Base-by-base conservation (phyloP, 2,888 invertebrate genomes). In the Xanthostigma xanthostigma region DNA sequence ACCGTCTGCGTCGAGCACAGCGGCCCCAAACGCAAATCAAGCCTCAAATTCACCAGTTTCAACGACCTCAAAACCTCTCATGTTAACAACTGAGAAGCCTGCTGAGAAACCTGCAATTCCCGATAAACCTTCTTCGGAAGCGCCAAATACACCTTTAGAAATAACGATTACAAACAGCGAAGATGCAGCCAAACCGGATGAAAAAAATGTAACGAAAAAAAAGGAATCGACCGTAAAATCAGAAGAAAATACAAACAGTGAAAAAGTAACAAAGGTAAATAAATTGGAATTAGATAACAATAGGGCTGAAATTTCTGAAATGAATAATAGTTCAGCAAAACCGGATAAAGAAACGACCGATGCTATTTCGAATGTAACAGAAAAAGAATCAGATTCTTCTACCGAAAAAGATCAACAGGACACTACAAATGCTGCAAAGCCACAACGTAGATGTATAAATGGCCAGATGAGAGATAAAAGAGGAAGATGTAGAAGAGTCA, bases 1-100 rank as follows among this genome's bases (percentile, higher is more conserved):
- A 66, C 81, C 81, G 33, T 55, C 56, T 13, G 48, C 57, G 2
- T 55, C 53, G 50, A 58, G 59, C 13, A 57, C 59, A 6, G 55
- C 54, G 39, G 47, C 54, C 10, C 40, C 55, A 17, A 47, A 58
- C 9, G 49, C 53, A 9, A 52, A 49, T 41, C 52, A 54, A 34
- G 44, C 42, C 33, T 9, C 49, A 36, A 41, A 44, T 17, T 35
- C 40, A 41, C 36, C 42, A 27, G 8, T 11, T 10, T 12, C 11
- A 37, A 56, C 48, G 45, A 36, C 49, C 40, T 8, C 12, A 45
- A 50, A 44, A 53, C 27, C 27, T 3, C 6, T 27, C 27, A 27
- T 27, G 27, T 27, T 27, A 27, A 27, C 27, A 27, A 27, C 27
- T 27, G 27, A 27, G 1, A 27, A 27, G 6, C 27, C 27, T 27